Evolutionary conservation across 53 echinoderm and acorn worm genomes (phyloP).

Genomic region (Pentamera pediparva): DNA sequence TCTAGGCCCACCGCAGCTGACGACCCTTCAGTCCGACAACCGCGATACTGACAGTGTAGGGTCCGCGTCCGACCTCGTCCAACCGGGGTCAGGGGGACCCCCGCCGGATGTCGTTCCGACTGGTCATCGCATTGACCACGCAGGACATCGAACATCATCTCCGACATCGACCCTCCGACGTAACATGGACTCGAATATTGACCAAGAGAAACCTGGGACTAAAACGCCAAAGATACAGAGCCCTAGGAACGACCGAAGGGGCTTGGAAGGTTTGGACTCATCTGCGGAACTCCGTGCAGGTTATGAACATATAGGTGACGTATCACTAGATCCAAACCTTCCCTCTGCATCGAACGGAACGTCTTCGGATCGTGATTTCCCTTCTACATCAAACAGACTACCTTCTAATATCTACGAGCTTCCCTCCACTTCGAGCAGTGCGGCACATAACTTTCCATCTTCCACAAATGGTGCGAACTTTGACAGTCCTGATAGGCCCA

Average conservation of each 20-base stretch:
- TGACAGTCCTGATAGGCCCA: no score
- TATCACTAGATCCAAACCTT: background rate
- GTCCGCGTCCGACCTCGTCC: slow-evolving; percentile 12
- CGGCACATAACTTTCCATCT: background rate
- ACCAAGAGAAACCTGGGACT: slow-evolving; percentile 13
- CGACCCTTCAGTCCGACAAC: background rate
- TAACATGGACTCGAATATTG: slow-evolving; percentile 26
- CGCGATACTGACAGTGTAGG: slow-evolving; percentile 22
- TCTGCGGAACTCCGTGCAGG: background rate
- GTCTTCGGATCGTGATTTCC: background rate
- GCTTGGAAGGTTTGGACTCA: background rate
- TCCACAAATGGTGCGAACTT: no score
- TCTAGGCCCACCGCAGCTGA: background rate
- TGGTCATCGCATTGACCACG: background rate
- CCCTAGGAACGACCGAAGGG: background rate
- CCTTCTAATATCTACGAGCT: no score
- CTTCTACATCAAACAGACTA: no score
- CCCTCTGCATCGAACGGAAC: background rate
- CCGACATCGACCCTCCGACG: slow-evolving; percentile 41
- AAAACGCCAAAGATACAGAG: slow-evolving; percentile 15
- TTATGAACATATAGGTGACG: background rate
- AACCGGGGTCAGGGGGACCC: background rate
- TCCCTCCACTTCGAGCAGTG: background rate
- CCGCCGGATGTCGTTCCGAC: slow-evolving; percentile 22
- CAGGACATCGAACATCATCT: slow-evolving; percentile 24